Evolutionary conservation across 2,888 invertebrate species (phyloP), one percentile per base, ranked within the genome.

Genomic region (Nipponacmea schrenckii): DNA sequence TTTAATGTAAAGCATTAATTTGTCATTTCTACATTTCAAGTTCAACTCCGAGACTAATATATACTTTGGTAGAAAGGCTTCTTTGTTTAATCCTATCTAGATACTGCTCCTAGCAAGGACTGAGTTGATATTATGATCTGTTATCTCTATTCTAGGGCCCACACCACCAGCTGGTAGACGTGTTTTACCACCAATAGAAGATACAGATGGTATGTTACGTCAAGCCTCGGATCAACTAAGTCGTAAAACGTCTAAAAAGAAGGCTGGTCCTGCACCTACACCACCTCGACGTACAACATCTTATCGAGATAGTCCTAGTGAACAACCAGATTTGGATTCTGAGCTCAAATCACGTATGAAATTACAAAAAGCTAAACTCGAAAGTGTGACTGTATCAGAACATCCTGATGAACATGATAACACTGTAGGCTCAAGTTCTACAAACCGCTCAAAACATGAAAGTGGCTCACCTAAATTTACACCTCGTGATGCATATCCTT

Each of bases 201-300:
- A 84, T 39, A 80, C 82, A 7, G 82, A 83, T 65, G 77, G 80
- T n/a, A 82, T 82, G 7, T 76, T 84, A 20, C 79, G 78, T 39
- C 84, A 84, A 68, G 83, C 82, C 14, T 81, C 84, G n/a, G 83
- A 85, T 50, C 79, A 79, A 17, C 77, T 86, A 2, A 78, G 79
- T 10, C 73, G 81, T 26, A 83, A 83, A 68, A 79, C 83, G 10
- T 77, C 76, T n/a, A 73, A 77, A 46, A 82, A 81, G 50, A 80
- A 83, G 20, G 77, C 77, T 1, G 79, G 80, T 12, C 77, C 80
- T 15, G 83, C 82, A 26, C 82, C 82, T 86, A 96, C 97, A 44
- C 98, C 98, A 64, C 95, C 96, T 26, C 96, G 97, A 90, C 92
- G 97, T 82, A 97, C 97, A 79, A 94, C 94, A 89, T 95, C 95